Percentiles rank a stretch among this genome's conserved stretches.
Conservation (phyloP, 2,797 vertebrate genomes). For the Hippocampus kuda region DNA sequence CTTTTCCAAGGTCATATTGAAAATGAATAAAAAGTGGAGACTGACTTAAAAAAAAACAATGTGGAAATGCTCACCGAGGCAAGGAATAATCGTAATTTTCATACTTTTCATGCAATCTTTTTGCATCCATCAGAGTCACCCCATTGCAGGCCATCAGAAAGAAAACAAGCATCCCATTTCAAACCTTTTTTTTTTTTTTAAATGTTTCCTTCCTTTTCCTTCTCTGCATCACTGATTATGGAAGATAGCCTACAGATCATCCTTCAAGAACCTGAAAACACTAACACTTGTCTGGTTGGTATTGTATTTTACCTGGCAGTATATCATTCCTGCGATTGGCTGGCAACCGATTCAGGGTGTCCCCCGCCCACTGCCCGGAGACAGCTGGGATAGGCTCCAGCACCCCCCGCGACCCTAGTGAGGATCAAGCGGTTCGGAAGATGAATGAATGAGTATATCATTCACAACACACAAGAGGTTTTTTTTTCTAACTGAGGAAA, state of each 20-base stretch:
- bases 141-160: constrained; percentile 3
- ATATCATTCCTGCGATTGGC: too few species aligned
- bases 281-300: neutral
- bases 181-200: neutral
- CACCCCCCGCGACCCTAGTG: too few species aligned
- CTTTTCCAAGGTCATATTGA: neutral
- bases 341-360: too few species aligned
- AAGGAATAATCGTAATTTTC: neutral
- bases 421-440: too few species aligned
- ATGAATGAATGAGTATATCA: too few species aligned
- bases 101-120: neutral
- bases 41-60: neutral
- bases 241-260: neutral
- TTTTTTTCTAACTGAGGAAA: too few species aligned
- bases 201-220: neutral
- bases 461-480: constrained; percentile 4
- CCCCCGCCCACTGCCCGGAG: too few species aligned
- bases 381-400: too few species aligned
- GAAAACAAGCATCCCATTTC: neutral
- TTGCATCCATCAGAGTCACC: neutral
- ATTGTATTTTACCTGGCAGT: neutral
- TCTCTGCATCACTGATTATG: neutral
- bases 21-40: neutral
- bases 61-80: neutral
- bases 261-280: neutral